Percentiles rank a stretch among this genome's conserved stretches.
Conservation (phyloP, 1,140 invertebrate genomes). For the Oreohelix idahoensis region DNA sequence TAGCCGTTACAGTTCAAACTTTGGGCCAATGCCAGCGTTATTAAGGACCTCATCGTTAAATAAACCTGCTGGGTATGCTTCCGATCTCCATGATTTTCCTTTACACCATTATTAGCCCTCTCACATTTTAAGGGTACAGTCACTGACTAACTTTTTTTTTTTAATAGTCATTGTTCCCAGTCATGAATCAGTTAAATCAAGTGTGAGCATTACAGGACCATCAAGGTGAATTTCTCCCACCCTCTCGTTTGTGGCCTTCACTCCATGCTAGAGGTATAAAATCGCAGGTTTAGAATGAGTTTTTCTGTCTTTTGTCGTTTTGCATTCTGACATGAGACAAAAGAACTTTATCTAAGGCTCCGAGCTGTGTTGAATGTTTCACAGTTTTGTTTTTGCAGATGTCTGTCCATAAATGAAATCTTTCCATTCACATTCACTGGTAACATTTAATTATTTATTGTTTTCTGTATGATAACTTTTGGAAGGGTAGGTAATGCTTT, state of each 20-base stretch:
- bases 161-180: background rate
- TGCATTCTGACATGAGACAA: too few relatives aligned
- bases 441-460: too few relatives aligned
- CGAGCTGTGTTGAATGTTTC: too few relatives aligned
- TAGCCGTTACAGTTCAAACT: background rate
- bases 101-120: background rate
- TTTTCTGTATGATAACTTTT: too few relatives aligned
- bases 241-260: background rate
- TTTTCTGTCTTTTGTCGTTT: too few relatives aligned
- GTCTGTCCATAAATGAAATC: too few relatives aligned
- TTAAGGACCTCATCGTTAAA: background rate
- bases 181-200: background rate
- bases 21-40: background rate
- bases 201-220: background rate
- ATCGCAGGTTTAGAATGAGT: too few relatives aligned
- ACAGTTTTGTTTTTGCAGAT: too few relatives aligned
- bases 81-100: background rate
- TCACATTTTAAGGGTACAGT: background rate
- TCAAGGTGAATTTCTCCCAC: background rate
- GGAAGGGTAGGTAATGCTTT: too few relatives aligned
- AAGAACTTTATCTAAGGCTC: too few relatives aligned
- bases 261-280: slow-evolving; percentile 5
- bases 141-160: background rate
- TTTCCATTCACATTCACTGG: too few relatives aligned
- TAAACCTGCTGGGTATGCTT: background rate